These are phyloP conservation scores for Oreochromis mossambicus DNA, from an alignment of 2,797 vertebrate genomes.

Conservation along the genomic window DNA sequence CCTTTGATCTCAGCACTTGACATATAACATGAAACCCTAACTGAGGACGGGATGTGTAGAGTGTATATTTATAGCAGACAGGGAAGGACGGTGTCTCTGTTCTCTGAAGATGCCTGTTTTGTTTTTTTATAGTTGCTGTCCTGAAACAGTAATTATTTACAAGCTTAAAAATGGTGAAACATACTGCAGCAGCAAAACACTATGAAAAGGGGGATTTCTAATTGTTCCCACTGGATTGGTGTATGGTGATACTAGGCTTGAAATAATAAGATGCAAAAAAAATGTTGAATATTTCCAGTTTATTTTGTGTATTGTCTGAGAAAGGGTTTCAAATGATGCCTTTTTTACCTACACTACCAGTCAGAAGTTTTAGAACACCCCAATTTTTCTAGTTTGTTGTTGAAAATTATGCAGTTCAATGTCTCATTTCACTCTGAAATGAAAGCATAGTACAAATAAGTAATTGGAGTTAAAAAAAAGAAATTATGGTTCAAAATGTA, in stretches of 20 bases:
- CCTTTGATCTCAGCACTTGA: slow-evolving; percentile 48
- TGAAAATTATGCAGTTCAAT: neutral
- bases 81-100: neutral
- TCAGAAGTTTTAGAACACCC: neutral
- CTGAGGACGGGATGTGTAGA: slow-evolving; percentile 36
- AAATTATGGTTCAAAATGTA: neutral
- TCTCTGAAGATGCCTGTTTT: neutral
- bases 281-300: neutral
- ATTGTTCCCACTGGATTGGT: neutral
- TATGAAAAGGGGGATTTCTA: neutral
- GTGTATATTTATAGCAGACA: slow-evolving; percentile 53
- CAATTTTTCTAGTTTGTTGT: neutral
- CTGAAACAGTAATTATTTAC: neutral
- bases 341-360: neutral
- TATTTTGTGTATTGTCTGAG: neutral
- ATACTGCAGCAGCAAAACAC: neutral
- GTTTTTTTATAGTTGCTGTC: neutral
- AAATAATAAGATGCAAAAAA: neutral
- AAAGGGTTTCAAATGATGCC: rapidly evolving
- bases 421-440: neutral
- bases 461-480: neutral
- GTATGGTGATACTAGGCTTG: neutral
- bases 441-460: neutral
- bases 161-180: neutral
- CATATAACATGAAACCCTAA: slow-evolving; percentile 60